A percentile compares a stretch with the other conserved stretches of the same genome.
phyloP scores from a whole-genome alignment of 2,888 invertebrate species.

The Melanotus villosus region DNA sequence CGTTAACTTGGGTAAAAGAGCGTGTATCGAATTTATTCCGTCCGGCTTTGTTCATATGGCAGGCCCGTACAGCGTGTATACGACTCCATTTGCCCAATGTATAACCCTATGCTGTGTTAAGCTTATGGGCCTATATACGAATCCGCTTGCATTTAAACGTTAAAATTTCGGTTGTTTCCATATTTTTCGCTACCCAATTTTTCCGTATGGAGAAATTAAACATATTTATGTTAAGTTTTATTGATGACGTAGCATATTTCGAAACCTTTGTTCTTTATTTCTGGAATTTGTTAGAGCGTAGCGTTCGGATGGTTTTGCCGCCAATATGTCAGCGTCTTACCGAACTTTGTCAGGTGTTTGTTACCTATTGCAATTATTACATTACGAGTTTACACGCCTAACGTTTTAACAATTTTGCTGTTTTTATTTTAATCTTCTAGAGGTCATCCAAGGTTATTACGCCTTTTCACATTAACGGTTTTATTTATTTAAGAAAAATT shows the following conservation, averaged over 20 bases:
- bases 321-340: constrained; percentile 55
- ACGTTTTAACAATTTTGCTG: background rate
- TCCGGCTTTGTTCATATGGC: constrained; percentile 68
- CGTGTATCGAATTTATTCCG: constrained; percentile 54
- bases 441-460: constrained; percentile 35
- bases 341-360: constrained; percentile 24
- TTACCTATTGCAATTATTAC: background rate
- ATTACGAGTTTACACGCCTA: background rate
- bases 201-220: constrained; percentile 26
- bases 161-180: constrained; percentile 47
- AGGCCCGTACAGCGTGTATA: constrained; percentile 64
- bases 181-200: constrained; percentile 8
- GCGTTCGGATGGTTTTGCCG: constrained; percentile 62
- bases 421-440: constrained; percentile 8
- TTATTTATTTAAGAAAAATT: background rate
- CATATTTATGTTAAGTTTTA: constrained; percentile 61
- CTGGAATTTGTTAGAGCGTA: constrained; percentile 55
- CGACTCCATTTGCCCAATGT: constrained; percentile 69
- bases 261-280: constrained; percentile 61
- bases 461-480: background rate
- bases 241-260: constrained; percentile 67
- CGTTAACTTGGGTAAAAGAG: constrained; percentile 10
- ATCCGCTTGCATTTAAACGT: constrained; percentile 51
- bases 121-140: constrained; percentile 60
- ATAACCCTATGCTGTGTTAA: constrained; percentile 62